These are phyloP conservation scores for Drosophila mauritiana DNA, from an alignment of 1,140 invertebrate genomes.

Conservation along the genomic window DNA sequence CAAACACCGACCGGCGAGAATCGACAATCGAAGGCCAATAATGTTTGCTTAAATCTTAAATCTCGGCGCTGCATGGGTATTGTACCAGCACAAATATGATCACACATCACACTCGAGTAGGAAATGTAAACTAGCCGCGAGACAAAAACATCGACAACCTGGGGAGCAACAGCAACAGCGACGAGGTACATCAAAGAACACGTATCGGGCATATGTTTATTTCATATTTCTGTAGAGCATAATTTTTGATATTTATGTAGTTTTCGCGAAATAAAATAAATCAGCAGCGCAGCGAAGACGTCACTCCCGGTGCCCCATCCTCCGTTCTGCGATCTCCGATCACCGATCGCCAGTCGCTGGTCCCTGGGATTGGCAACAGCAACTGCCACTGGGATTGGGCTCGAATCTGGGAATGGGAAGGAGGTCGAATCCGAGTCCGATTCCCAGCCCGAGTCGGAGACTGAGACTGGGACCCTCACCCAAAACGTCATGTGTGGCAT, in stretches of 20 bases:
- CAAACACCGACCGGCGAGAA: conserved; percentile 53
- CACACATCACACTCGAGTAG: conserved; percentile 73
- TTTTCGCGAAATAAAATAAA: conserved; percentile 81
- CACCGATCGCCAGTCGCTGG: background rate
- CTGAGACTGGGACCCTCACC: conserved; percentile 26
- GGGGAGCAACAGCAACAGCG: conserved; percentile 42
- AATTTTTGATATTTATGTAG: conserved; percentile 82
- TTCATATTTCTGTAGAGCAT: conserved; percentile 79
- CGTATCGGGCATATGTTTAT: conserved; percentile 63
- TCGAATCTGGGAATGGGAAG: conserved; percentile 49
- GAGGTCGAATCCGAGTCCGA: conserved; percentile 3
- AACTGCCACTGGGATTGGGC: conserved; percentile 39
- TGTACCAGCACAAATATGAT: conserved; percentile 73
- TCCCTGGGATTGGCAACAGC: conserved; percentile 15
- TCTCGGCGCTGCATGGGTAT: conserved; percentile 52
- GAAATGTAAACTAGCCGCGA: conserved; percentile 76
- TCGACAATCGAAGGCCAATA: conserved; percentile 73
- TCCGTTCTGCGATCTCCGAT: conserved; percentile 6
- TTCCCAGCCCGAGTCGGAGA: conserved; percentile 2
- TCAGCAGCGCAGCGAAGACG: conserved; percentile 70
- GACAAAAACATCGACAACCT: conserved; percentile 47
- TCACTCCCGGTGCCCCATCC: conserved; percentile 45
- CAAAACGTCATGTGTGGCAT: conserved; percentile 80
- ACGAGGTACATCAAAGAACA: conserved; percentile 42
- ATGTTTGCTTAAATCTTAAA: conserved; percentile 73